phyloP scores from a whole-genome alignment of 2,888 invertebrate species.

The Iselma pallidipennis region DNA sequence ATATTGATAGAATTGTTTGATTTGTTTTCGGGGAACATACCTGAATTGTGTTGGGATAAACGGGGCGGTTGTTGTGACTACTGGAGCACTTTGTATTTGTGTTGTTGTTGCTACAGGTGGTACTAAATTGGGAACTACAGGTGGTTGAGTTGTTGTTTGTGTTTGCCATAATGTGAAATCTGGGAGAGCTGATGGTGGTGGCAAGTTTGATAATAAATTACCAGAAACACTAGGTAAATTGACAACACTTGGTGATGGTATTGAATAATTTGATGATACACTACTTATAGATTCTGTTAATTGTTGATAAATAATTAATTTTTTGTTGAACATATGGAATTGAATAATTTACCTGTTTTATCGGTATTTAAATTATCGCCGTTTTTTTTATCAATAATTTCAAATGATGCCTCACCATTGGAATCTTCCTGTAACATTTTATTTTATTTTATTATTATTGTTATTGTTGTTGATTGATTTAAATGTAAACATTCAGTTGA shows the following conservation, averaged over 20 bases:
- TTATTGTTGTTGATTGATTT: background rate
- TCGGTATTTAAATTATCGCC: constrained; percentile 39
- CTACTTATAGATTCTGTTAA: constrained; percentile 29
- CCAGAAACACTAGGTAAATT: constrained; percentile 58
- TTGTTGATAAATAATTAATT: background rate
- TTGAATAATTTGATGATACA: constrained; percentile 29
- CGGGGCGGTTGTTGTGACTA: constrained; percentile 21
- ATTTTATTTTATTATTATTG: background rate
- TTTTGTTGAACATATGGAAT: background rate
- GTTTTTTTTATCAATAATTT: constrained; percentile 54
- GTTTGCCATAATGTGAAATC: constrained; percentile 62
- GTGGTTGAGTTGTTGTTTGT: constrained; percentile 24
- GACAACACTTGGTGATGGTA: constrained; percentile 55
- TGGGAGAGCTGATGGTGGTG: constrained; percentile 70
- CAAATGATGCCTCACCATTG: constrained; percentile 55
- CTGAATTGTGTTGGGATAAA: constrained; percentile 53
- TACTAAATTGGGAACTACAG: constrained; percentile 24
- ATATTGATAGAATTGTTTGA: no score
- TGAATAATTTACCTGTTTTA: constrained; percentile 36
- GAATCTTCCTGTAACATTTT: constrained; percentile 52
- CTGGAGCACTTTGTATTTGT: constrained; percentile 8
- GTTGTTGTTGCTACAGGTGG: constrained; percentile 13
- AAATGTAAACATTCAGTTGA: constrained; percentile 23
- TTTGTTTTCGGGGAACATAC: constrained; percentile 33
- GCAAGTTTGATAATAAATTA: constrained; percentile 69